Evolutionary conservation across 1,140 invertebrate genomes (phyloP).

Genomic region (Anastrepha obliqua): DNA sequence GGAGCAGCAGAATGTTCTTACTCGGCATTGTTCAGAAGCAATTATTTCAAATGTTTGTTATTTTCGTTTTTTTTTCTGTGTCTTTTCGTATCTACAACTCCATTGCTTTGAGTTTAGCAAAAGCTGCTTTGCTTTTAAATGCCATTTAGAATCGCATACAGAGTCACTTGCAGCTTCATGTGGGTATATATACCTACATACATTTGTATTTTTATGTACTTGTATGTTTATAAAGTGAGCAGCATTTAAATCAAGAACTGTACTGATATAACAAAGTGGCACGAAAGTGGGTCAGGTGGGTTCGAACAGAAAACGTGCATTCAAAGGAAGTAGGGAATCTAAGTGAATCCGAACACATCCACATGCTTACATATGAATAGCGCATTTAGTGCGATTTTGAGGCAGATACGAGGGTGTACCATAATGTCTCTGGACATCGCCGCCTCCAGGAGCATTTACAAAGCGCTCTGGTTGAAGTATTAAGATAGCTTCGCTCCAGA

Average conservation of each 20-base stretch:
- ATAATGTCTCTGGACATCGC: no score
- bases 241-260: constrained; percentile 25
- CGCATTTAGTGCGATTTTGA: no score
- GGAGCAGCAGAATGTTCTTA: constrained; percentile 35
- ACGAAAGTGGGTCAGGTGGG: constrained; percentile 37
- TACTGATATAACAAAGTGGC: constrained; percentile 17
- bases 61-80: not conserved
- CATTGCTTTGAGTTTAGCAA: constrained; percentile 19
- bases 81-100: constrained; percentile 11
- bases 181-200: not conserved
- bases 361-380: no score
- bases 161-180: not conserved
- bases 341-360: no score
- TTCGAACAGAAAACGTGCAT: not conserved
- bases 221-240: not conserved
- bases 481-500: no score
- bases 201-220: not conserved
- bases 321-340: constrained; percentile 13
- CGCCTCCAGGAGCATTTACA: no score
- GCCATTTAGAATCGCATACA: constrained; percentile 1
- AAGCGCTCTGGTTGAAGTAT: no score
- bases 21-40: not conserved
- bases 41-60: not conserved
- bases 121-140: constrained; percentile 19
- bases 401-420: no score